These are phyloP conservation scores for Drosophila bifasciata DNA, from an alignment of 1,140 invertebrate genomes.

Conservation along the genomic window DNA sequence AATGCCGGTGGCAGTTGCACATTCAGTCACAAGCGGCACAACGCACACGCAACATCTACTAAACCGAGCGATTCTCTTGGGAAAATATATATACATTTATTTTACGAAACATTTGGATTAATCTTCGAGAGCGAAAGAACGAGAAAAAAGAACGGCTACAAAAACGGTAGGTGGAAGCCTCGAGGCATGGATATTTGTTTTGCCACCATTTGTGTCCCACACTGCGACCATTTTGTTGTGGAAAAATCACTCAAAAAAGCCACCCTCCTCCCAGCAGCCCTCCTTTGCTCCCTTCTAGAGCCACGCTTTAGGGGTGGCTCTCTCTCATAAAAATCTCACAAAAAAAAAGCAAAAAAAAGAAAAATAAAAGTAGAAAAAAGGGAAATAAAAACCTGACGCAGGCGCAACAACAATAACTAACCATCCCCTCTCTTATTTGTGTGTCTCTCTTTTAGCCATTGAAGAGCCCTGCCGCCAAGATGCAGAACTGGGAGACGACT, in stretches of 20 bases:
- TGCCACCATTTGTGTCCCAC: constrained; percentile 16
- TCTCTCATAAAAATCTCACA: constrained; percentile 44
- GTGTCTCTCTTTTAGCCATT: constrained; percentile 3
- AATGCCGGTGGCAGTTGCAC: constrained; percentile 30
- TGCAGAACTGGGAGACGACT: constrained; percentile 83
- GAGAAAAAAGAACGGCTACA: constrained; percentile 24
- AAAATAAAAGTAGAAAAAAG: constrained; percentile 26
- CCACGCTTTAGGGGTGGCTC: constrained; percentile 62
- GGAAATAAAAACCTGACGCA: constrained; percentile 63
- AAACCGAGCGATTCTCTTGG: background rate
- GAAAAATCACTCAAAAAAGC: constrained; percentile 62
- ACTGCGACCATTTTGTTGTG: constrained; percentile 48
- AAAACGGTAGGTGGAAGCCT: constrained; percentile 41
- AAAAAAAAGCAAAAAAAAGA: constrained; percentile 40
- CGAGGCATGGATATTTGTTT: constrained; percentile 13
- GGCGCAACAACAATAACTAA: constrained; percentile 59
- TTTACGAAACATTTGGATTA: constrained; percentile 47
- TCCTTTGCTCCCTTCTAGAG: no score
- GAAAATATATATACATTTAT: constrained; percentile 4
- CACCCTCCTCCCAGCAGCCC: constrained; percentile 18
- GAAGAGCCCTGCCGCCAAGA: constrained; percentile 57
- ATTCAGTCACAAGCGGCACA: constrained; percentile 60
- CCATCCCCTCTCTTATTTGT: constrained; percentile 17
- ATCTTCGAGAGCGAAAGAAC: constrained; percentile 28
- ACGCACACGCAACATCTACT: constrained; percentile 32